These are phyloP conservation scores for Silurus glanis DNA, from an alignment of 2,113 vertebrate species.

Conservation along the genomic window DNA sequence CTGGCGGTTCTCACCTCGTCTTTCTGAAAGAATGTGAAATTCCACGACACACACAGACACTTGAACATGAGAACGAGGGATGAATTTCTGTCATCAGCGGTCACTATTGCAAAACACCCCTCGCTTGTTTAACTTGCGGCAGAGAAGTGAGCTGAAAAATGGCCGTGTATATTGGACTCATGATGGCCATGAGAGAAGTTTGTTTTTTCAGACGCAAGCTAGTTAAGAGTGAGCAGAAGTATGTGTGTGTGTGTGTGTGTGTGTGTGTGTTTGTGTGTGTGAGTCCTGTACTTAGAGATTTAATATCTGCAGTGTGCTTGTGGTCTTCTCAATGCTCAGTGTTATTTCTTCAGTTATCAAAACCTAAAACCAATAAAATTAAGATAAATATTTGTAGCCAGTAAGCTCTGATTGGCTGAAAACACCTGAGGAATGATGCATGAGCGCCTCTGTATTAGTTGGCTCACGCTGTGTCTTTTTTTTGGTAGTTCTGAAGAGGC, in stretches of 20 bases:
- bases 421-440: too few relatives aligned
- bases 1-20: conserved; percentile 19
- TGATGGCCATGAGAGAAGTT: conserved; percentile 34
- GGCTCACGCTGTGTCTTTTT: background rate
- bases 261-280: background rate
- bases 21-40: conserved; percentile 51
- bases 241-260: background rate
- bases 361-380: background rate
- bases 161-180: conserved; percentile 29
- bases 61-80: conserved; percentile 66
- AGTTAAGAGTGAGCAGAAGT: conserved; percentile 30
- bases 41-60: conserved; percentile 65
- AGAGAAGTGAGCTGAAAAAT: conserved; percentile 52
- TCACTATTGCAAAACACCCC: conserved; percentile 50
- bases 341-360: background rate
- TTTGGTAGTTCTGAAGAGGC: conserved; percentile 15
- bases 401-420: background rate
- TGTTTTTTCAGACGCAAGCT: conserved; percentile 40
- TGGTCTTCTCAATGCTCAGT: background rate
- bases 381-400: background rate
- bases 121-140: conserved; percentile 59
- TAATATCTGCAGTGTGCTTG: background rate
- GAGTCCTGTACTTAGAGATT: background rate
- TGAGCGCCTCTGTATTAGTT: background rate
- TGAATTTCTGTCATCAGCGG: conserved; percentile 56